Evolutionary conservation across 2,797 vertebrate species (phyloP), one percentile per base, ranked within the genome.

Genomic region (Fratercula arctica): DNA sequence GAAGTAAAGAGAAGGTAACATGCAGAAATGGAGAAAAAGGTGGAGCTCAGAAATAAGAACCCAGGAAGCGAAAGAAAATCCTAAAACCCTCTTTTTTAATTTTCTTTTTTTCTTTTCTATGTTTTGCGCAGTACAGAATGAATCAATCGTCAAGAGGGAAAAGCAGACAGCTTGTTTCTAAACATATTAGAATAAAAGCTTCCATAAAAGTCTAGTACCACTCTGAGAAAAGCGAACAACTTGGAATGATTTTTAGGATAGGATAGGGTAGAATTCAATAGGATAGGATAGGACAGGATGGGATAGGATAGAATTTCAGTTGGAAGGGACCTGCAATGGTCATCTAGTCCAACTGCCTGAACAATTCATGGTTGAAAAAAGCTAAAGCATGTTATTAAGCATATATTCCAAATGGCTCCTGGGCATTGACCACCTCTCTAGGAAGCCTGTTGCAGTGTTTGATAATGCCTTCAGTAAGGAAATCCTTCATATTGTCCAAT

Each of bases 401-500:
- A 8, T 4, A 35, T 12, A 15, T 33, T 53, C 20, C 31, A 51
- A 50, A 59, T 18, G 24, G 4, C 18, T 69, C 35, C 18, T n/a
- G 21, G 16, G 37, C 48, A 43, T 23, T 1, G 2, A 28, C 18
- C 8, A 53, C 37, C 29, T 7, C 19, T 23, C 19, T 64, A 23
- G 24, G 37, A 64, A 64, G 37, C 37, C 24, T 53, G 4, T 79
- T 79, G 5, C 19, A 54, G 37, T 50, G 43, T 69, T 39, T 66
- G 19, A 43, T 11, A 15, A 53, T 11, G 4, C 8, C 41, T 1
- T 13, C 0, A 0, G 35, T 64, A 53, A 54, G 53, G 15, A 53
- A 33, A 39, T 56, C 16, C 26, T 25, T 56, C 33, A 2, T 33
- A 61, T 33, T 25, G 35, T 20, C 35, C 35, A 35, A 35, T 35